phyloP scores from a whole-genome alignment of 2,797 vertebrate genomes.

The Myotis myotis region DNA sequence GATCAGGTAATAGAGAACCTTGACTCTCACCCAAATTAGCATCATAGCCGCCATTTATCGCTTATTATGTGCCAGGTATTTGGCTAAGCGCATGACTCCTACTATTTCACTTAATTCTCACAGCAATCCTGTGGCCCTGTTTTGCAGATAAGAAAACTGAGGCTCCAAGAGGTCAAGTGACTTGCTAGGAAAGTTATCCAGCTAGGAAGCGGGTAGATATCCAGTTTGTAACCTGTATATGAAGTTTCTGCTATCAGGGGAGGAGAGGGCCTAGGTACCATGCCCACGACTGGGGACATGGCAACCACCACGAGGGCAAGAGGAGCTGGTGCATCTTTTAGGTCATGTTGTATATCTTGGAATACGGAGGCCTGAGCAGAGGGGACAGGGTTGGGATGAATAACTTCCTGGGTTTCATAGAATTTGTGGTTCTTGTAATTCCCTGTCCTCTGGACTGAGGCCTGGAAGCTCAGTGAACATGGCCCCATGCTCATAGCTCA shows the following conservation, averaged over 20 bases:
- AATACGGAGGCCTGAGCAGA: background rate
- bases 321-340: background rate
- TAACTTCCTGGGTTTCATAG: background rate
- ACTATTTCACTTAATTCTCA: background rate
- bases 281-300: background rate
- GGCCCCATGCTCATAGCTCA: background rate
- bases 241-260: background rate
- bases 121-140: background rate
- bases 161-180: constrained; percentile 3
- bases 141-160: background rate
- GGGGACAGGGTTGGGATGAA: background rate
- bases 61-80: background rate
- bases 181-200: background rate
- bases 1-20: background rate
- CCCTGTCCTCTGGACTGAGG: background rate
- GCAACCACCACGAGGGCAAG: background rate
- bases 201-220: background rate
- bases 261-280: background rate
- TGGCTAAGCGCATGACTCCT: background rate
- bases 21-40: background rate
- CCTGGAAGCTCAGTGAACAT: background rate
- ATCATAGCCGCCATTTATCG: background rate
- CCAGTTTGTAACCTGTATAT: background rate
- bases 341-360: background rate
- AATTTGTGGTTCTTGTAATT: background rate